A percentile compares a stretch with the other conserved stretches of the same genome.
Conservation (phyloP, 1,140 invertebrate species). For the Marisa cornuarietis region DNA sequence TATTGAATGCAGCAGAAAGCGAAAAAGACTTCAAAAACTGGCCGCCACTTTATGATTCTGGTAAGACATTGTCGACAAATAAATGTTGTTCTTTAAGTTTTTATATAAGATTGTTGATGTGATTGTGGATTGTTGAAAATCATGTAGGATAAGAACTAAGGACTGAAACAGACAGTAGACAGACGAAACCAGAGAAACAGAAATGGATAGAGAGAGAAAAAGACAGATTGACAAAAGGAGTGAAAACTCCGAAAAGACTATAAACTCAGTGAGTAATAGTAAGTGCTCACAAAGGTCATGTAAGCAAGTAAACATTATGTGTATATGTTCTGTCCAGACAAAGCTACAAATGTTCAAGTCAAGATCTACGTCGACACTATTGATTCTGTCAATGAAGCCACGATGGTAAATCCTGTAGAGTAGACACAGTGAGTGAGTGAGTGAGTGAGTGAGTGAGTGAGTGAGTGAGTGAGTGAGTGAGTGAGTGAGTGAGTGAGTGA, state of each 20-base stretch:
- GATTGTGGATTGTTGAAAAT: too few relatives aligned
- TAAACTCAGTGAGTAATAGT: neutral
- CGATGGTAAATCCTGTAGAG: slow-evolving; percentile 45
- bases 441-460: neutral
- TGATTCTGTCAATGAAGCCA: slow-evolving; percentile 55
- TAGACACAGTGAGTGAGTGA: neutral
- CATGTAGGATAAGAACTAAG: neutral
- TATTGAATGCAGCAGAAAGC: neutral
- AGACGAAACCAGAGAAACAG: neutral
- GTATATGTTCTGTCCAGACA: slow-evolving; percentile 35
- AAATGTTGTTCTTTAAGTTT: too few relatives aligned
- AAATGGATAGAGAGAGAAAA: neutral
- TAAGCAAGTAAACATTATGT: neutral
- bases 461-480: neutral
- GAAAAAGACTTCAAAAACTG: slow-evolving; percentile 19
- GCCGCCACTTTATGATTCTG: slow-evolving; percentile 11
- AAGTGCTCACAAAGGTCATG: neutral
- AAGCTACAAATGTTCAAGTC: slow-evolving; percentile 42
- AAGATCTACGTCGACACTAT: slow-evolving; percentile 53
- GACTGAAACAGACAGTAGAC: neutral
- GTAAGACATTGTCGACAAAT: neutral
- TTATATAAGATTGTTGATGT: too few relatives aligned
- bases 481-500: neutral
- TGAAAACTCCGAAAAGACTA: neutral
- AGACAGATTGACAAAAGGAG: neutral